Percentiles rank a stretch among this genome's conserved stretches.
phyloP scores from a whole-genome alignment of 1,140 invertebrate species.

The Drosophila ercepeae region DNA sequence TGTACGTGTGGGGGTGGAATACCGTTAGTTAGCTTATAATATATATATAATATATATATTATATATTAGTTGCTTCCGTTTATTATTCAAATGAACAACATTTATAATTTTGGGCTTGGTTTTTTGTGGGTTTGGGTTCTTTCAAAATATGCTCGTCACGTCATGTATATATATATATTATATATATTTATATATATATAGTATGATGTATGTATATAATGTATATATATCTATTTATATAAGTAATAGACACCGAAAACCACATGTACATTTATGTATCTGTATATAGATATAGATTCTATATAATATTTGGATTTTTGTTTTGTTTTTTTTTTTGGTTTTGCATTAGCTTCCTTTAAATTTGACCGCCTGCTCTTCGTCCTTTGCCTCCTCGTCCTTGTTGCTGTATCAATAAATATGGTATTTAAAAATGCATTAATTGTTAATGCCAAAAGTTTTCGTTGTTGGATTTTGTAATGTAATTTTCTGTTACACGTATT shows the following conservation, averaged over 20 bases:
- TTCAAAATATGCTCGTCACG: slow-evolving; percentile 66
- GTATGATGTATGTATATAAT: slow-evolving; percentile 55
- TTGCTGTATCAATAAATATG: slow-evolving; percentile 64
- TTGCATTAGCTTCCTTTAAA: neutral
- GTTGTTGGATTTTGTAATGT: slow-evolving; percentile 81
- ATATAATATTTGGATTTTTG: slow-evolving; percentile 54
- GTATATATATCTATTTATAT: slow-evolving; percentile 65
- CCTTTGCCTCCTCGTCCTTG: slow-evolving; percentile 3
- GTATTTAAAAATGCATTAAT: slow-evolving; percentile 82
- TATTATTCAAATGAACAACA: slow-evolving; percentile 72
- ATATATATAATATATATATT: slow-evolving; percentile 18
- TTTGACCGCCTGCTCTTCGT: neutral
- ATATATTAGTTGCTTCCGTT: slow-evolving; percentile 45
- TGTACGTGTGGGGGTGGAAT: slow-evolving; percentile 36
- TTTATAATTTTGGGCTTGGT: slow-evolving; percentile 53
- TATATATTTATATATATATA: slow-evolving; percentile 60
- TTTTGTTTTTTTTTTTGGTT: slow-evolving; percentile 7
- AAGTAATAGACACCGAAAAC: slow-evolving; percentile 78
- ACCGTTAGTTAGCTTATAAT: slow-evolving; percentile 41
- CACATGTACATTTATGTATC: slow-evolving; percentile 74
- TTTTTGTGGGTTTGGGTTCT: slow-evolving; percentile 44
- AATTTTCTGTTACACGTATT: slow-evolving; percentile 77
- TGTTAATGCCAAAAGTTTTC: slow-evolving; percentile 80
- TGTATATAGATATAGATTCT: slow-evolving; percentile 67
- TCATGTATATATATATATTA: slow-evolving; percentile 59